Conservation (phyloP, 2,797 vertebrate species). For the Limosa lapponica region DNA sequence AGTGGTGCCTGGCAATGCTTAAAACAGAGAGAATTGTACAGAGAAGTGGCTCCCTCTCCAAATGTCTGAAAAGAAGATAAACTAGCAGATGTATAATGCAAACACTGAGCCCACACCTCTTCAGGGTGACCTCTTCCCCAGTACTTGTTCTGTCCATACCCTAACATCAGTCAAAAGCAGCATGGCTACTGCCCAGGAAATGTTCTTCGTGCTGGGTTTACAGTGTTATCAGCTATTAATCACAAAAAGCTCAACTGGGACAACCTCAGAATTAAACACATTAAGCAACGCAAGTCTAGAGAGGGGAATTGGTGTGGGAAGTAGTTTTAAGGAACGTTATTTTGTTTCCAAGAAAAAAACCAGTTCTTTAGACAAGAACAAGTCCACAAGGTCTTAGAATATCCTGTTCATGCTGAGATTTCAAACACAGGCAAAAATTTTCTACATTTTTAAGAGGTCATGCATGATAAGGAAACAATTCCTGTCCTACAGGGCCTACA, state of each 20-base stretch:
- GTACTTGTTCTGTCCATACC: background rate
- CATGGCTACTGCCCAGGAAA: background rate
- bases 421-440: constrained; percentile 33
- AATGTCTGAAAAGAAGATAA: background rate
- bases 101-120: background rate
- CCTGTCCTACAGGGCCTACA: background rate
- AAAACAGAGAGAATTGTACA: background rate
- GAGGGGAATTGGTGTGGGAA: background rate
- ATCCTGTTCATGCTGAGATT: constrained; percentile 35
- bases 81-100: background rate
- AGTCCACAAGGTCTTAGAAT: background rate
- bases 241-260: background rate
- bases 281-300: background rate
- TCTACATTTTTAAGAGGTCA: constrained; percentile 45
- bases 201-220: background rate
- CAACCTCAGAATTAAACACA: constrained; percentile 14
- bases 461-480: constrained; percentile 19
- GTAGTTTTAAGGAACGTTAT: background rate
- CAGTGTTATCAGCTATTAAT: background rate
- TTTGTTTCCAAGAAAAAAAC: background rate
- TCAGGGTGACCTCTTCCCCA: background rate
- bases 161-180: background rate
- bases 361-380: background rate
- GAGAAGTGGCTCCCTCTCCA: background rate
- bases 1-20: background rate